These are phyloP conservation scores for Australoheros facetus DNA, from an alignment of 2,797 vertebrate genomes.

Conservation along the genomic window DNA sequence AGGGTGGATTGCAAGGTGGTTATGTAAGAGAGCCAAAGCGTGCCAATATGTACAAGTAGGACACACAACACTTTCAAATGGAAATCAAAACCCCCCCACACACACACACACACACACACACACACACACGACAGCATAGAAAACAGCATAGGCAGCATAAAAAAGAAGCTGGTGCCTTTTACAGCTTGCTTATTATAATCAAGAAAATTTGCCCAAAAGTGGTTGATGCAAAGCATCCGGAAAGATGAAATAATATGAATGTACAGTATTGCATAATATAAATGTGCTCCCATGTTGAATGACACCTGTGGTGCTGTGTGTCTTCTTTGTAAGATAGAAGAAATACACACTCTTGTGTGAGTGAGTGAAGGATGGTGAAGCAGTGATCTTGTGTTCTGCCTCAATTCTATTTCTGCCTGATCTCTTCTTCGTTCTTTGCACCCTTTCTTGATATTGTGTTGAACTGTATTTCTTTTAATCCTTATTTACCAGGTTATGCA, in stretches of 20 bases:
- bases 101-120: neutral
- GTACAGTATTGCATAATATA: neutral
- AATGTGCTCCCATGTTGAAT: neutral
- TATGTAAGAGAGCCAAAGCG: conserved; percentile 35
- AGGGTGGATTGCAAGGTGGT: neutral
- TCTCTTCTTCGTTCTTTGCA: neutral
- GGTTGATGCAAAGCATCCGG: neutral
- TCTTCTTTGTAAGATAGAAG: neutral
- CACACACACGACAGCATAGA: neutral
- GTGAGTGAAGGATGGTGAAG: neutral
- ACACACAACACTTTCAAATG: conserved; percentile 41
- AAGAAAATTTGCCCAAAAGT: neutral
- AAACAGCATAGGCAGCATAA: neutral
- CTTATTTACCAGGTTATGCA: neutral
- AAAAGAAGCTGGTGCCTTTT: neutral
- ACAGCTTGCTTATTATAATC: neutral
- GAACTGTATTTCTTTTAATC: neutral
- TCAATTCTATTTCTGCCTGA: no score
- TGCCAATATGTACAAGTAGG: conserved; percentile 51
- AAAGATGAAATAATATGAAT: neutral
- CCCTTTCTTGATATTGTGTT: neutral
- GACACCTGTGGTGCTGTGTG: neutral
- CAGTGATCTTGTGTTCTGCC: neutral
- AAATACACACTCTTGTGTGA: neutral
- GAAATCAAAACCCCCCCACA: conserved; percentile 25